Evolutionary conservation across 1,140 invertebrate genomes (phyloP), one percentile per base, ranked within the genome.

Genomic region (Eriosoma lanigerum): DNA sequence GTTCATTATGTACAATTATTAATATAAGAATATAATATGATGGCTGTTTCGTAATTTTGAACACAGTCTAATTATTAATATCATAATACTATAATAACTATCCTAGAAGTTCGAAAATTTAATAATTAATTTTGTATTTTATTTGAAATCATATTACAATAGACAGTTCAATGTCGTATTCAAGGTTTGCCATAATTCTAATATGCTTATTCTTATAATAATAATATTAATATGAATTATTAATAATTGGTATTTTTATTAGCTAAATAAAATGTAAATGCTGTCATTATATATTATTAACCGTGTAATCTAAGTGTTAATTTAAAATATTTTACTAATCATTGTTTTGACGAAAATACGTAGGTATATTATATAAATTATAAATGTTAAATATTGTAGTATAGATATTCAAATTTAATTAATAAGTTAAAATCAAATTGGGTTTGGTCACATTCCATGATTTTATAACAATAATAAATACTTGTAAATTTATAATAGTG

Each of bases 141-240:
- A 8, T 68, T 24, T 68, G 21, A 21, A 38, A 38, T n/a, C n/a
- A n/a, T n/a, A 26, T 48, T 32, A 62, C 19, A 70, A n/a, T 19
- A 3, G 68, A 52, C 48, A 19, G 13, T 52, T 70, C 46, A 70
- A 70, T 70, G 46, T 50, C 24, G 26, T 72, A 50, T 19, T 52
- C 48, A 72, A 52, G 68, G 48, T 52, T n/a, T 10, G 15, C 15
- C 19, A 8, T n/a, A 38, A 38, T 8, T 21, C 4, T 3, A 12
- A 38, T 3, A 19, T n/a, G n/a, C n/a, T 10, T 52, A 29, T 70
- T 26, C 15, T n/a, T 15, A 10, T 29, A 50, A 50, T 29, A n/a
- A 2, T 44, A n/a, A 12, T 24, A 29, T 3, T 12, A 62, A 17
- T 32, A 62, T 32, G 32, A 62, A 62, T 62, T 62, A 19, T 32